Evolutionary conservation across 2,888 invertebrate genomes (phyloP).

Genomic region (Dryococelus australis): DNA sequence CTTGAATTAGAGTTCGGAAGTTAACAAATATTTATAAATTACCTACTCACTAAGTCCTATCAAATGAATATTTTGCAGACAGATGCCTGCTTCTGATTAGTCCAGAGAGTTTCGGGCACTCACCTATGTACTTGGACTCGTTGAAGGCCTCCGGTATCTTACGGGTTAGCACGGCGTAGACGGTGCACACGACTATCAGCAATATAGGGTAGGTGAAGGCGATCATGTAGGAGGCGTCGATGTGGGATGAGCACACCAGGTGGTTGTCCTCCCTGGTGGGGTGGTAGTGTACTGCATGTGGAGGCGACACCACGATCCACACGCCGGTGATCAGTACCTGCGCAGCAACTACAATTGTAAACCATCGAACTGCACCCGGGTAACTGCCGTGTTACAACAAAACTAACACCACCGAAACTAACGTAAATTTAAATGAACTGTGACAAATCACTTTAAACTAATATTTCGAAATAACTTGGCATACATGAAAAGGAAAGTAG

Average conservation of each 20-base stretch:
- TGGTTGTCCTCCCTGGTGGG: constrained; percentile 92
- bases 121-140: constrained; percentile 96
- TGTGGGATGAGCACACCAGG: constrained; percentile 90
- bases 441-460: no score
- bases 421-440: no score
- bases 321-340: constrained; percentile 87
- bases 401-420: no score
- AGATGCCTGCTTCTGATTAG: no score
- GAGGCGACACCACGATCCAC: constrained; percentile 92
- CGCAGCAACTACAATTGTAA: background rate
- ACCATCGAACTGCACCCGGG: no score
- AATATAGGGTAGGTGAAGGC: constrained; percentile 94
- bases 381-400: no score
- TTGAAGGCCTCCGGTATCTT: constrained; percentile 99
- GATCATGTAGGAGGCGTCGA: constrained; percentile 93
- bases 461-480: no score
- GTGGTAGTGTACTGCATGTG: constrained; percentile 88
- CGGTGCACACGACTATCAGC: constrained; percentile 89
- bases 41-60: no score
- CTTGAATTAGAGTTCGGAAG: no score
- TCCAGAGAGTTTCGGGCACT: constrained; percentile 52
- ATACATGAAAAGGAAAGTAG: no score
- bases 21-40: no score
- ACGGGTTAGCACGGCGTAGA: constrained; percentile 93
- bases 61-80: no score